These are phyloP conservation scores for Elgaria multicarinata DNA, from an alignment of 2,113 vertebrate genomes.

Conservation along the genomic window DNA sequence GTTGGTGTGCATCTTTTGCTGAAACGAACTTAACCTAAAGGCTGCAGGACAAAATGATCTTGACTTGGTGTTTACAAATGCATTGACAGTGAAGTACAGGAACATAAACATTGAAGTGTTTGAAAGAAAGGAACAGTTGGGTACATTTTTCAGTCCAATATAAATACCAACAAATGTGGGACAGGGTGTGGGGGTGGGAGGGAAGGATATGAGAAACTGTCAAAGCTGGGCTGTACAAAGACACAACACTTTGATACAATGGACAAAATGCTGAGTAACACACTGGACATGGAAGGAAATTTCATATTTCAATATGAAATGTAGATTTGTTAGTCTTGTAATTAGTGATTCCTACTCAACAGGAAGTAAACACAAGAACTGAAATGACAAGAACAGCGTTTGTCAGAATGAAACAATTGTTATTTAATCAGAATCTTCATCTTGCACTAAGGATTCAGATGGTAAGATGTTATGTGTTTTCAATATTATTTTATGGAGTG, in stretches of 20 bases:
- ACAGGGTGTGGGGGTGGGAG: neutral
- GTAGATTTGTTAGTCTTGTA: slow-evolving; percentile 7
- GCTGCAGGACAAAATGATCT: slow-evolving; percentile 48
- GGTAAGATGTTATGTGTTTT: no score
- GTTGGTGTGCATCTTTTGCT: slow-evolving; percentile 42
- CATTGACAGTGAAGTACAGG: slow-evolving; percentile 57
- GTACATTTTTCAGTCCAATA: slow-evolving; percentile 49
- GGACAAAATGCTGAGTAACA: neutral
- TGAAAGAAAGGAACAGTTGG: slow-evolving; percentile 53
- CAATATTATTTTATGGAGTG: no score
- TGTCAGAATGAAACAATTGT: no score
- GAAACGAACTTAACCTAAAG: slow-evolving; percentile 46
- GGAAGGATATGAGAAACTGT: slow-evolving; percentile 50
- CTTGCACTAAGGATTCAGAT: no score
- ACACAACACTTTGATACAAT: slow-evolving; percentile 12
- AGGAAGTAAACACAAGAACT: no score
- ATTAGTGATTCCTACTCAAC: slow-evolving; percentile 45
- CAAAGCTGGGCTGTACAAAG: slow-evolving; percentile 48
- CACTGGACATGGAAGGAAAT: neutral
- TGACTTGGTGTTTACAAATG: slow-evolving; percentile 37
- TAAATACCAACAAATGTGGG: slow-evolving; percentile 64
- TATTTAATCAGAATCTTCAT: no score
- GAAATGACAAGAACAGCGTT: no score
- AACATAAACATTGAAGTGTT: slow-evolving; percentile 57
- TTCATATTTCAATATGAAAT: slow-evolving; percentile 35